A percentile compares a stretch with the other conserved stretches of the same genome.
These are phyloP conservation scores for Drosophila borborema DNA, from an alignment of 2,888 invertebrate genomes.

Conservation along the genomic window DNA sequence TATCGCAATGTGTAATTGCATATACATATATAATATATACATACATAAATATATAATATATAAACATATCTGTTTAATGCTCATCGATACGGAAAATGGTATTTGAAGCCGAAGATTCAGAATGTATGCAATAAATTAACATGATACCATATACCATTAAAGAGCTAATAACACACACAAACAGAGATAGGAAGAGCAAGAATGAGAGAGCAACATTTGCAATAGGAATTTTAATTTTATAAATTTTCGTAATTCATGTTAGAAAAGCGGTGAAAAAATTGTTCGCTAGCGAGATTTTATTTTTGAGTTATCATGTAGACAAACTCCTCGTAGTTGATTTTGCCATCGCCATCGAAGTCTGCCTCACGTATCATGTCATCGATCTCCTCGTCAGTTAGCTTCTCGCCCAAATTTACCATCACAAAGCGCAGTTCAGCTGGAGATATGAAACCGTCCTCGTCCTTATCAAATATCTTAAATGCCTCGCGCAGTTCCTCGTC, in stretches of 20 bases:
- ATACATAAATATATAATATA: neutral
- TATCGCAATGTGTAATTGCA: too few relatives aligned
- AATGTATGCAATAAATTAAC: too few relatives aligned
- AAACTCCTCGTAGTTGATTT: conserved; percentile 92
- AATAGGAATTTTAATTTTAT: neutral
- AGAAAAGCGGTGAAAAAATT: conserved; percentile 1
- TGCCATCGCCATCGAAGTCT: conserved; percentile 98
- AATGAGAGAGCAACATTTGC: neutral
- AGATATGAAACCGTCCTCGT: conserved; percentile 99
- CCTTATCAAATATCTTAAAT: conserved; percentile 92
- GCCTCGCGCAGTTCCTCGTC: conserved; percentile 85
- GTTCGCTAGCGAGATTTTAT: conserved; percentile 87
- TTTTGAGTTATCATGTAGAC: conserved; percentile 99
- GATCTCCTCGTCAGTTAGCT: conserved; percentile 99
- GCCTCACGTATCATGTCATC: conserved; percentile 99
- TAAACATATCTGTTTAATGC: too few relatives aligned
- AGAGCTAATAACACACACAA: neutral
- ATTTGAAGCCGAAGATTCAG: too few relatives aligned
- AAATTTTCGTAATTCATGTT: neutral
- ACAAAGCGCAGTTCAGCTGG: conserved; percentile 98
- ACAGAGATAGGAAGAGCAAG: neutral
- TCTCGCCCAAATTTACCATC: conserved; percentile 99
- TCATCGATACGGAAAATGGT: too few relatives aligned
- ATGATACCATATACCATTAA: too few relatives aligned
- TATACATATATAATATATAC: too few relatives aligned